A percentile compares a stretch with the other conserved stretches of the same genome.
Evolutionary conservation across 2,797 vertebrate species (phyloP).

Genomic region (Phalanger gymnotis): DNA sequence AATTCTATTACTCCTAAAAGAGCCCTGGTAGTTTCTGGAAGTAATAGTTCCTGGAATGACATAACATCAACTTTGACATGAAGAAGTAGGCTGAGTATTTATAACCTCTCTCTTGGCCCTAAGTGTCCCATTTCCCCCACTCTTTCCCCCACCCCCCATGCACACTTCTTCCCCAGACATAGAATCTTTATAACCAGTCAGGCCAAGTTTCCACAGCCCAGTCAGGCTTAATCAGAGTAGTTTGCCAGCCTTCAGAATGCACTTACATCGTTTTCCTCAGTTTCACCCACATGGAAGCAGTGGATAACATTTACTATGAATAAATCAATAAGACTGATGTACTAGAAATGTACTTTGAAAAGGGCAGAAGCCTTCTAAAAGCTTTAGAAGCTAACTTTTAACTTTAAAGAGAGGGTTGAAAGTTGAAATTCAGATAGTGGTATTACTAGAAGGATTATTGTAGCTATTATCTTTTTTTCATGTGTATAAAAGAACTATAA

Average conservation of each 20-base stretch:
- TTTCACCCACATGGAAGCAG: slow-evolving; percentile 71
- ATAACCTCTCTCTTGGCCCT: not conserved
- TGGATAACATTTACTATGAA: slow-evolving; percentile 76
- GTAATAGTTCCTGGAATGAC: slow-evolving; percentile 56
- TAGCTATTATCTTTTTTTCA: slow-evolving; percentile 46
- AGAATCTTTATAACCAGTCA: slow-evolving; percentile 33
- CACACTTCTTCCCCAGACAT: not conserved
- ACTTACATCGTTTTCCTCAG: slow-evolving; percentile 66
- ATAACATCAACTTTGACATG: slow-evolving; percentile 34
- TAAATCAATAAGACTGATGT: slow-evolving; percentile 84
- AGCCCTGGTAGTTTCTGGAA: slow-evolving; percentile 36
- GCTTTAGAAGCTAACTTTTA: slow-evolving; percentile 79
- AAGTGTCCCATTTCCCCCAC: not conserved
- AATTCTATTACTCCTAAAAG: slow-evolving; percentile 42
- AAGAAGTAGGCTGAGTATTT: slow-evolving; percentile 52
- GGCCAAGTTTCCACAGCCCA: slow-evolving; percentile 29
- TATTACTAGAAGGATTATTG: slow-evolving; percentile 65
- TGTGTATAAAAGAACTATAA: slow-evolving; percentile 71
- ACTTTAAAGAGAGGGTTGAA: slow-evolving; percentile 70
- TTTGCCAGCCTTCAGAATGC: slow-evolving; percentile 66
- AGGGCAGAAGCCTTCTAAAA: slow-evolving; percentile 81
- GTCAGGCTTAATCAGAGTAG: slow-evolving; percentile 47
- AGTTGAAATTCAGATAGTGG: slow-evolving; percentile 76
- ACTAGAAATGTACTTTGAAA: slow-evolving; percentile 81
- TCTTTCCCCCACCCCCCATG: not conserved